phyloP scores from a whole-genome alignment of 2,888 invertebrate genomes.

The Erebia ligea region DNA sequence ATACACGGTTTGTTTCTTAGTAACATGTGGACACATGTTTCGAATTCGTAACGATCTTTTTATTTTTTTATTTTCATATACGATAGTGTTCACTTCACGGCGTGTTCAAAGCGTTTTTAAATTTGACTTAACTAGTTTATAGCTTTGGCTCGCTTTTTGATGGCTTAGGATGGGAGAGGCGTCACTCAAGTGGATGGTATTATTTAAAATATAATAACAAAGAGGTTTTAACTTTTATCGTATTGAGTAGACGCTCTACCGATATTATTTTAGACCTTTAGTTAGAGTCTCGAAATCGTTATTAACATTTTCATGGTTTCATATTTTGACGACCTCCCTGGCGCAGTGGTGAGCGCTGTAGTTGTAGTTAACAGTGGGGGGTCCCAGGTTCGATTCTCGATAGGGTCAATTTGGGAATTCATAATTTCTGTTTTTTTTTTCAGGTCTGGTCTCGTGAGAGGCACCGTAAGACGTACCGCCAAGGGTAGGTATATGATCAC shows the following conservation, averaged over 20 bases:
- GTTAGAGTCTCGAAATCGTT: background rate
- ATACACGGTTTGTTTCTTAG: slow-evolving; percentile 71
- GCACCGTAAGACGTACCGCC: too few relatives aligned
- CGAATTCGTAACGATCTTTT: slow-evolving; percentile 68
- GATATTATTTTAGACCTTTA: slow-evolving; percentile 7
- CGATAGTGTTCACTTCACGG: slow-evolving; percentile 74
- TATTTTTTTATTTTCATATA: slow-evolving; percentile 73
- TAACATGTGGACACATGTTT: slow-evolving; percentile 77
- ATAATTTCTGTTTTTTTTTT: too few relatives aligned
- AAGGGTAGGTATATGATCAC: too few relatives aligned
- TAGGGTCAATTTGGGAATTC: too few relatives aligned
- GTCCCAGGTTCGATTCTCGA: too few relatives aligned
- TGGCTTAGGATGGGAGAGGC: slow-evolving; percentile 53
- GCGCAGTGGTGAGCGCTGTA: too few relatives aligned
- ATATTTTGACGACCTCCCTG: too few relatives aligned
- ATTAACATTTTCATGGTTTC: too few relatives aligned
- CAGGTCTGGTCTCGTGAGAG: too few relatives aligned
- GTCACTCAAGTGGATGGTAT: slow-evolving; percentile 48
- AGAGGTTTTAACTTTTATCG: slow-evolving; percentile 44
- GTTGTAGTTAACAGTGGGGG: too few relatives aligned
- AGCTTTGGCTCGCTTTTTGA: slow-evolving; percentile 63
- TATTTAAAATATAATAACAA: slow-evolving; percentile 50
- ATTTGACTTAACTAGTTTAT: slow-evolving; percentile 80
- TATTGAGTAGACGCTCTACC: slow-evolving; percentile 23
- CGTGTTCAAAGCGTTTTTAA: slow-evolving; percentile 76